Base-by-base conservation (phyloP, 2,797 vertebrate species). In the Onychomys torridus region DNA sequence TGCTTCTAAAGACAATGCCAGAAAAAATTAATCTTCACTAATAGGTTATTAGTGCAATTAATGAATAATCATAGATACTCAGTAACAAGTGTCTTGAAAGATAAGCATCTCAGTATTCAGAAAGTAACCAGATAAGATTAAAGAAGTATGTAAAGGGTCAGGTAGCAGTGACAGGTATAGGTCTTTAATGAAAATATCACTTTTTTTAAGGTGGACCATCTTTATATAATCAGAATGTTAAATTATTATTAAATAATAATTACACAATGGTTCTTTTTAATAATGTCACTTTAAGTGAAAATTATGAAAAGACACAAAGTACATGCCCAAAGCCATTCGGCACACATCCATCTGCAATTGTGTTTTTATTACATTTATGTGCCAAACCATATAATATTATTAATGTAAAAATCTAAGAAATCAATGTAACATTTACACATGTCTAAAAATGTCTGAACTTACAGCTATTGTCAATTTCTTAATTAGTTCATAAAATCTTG, bases 191-290 rank as follows among this genome's bases (percentile, higher is more conserved):
- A 19, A 89, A 75, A 91, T 87, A 14, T 82, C 11, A 61, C 46
- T 46, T 96, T 49, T 49, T 86, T 4, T 21, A 90, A 46, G 13
- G 32, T 21, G 29, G 55, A 59, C 2, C 46, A 2, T 55, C 4
- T n/a, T 94, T 59, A 19, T 93, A 19, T 19, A 82, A 77, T 57
- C 65, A 83, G 6, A 9, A 43, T 84, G 71, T 61, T 49, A 89
- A 92, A 29, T 81, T 91, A 75, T 49, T 59, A 40, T 59, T 85
- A 61, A 69, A 69, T 91, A 93, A 82, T 65, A 77, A 57, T 40
- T 34, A 7, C 29, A 82, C n/a, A 81, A 32, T 61, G 55, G 6
- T 82, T 92, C 11, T 19, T 94, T 85, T 77, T 32, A 82, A 67
- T 10, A 16, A 49, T 40, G 14, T n/a, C 40, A 82, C 19, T 6